Evolutionary conservation across 2,888 invertebrate species (phyloP), one percentile per base, ranked within the genome.

Genomic region (Germaria angustata): DNA sequence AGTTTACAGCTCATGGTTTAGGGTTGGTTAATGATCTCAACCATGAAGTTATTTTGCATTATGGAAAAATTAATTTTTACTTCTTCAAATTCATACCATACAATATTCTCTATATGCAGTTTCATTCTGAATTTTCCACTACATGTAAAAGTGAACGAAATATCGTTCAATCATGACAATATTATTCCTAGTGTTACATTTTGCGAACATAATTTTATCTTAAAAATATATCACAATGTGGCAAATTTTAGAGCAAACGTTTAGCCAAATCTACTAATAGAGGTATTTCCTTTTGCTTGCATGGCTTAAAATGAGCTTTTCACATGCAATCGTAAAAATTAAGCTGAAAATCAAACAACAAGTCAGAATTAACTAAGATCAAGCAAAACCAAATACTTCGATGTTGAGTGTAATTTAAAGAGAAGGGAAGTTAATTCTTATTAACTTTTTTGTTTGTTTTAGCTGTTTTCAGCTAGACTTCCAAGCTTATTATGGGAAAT

Each of bases 261-360:
- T 5, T 24, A 49, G 4, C 5, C 17, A 15, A 55, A 44, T 49
- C 24, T 59, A 39, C 24, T 32, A 36, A 17, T 57, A 57, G 24
- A 34, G 22, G 32, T 53, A 57, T 61, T 71, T 61, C 17, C 44
- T 63, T 69, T 17, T 1, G 3, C 13, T 71, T 34, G 46, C 63
- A 63, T 71, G 69, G 15, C 9, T 39, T 17, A 49, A 65, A 78
- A 71, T 71, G 78, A 15, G 34, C 61, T 66, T 59, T 59, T 17
- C 51, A 41, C 82, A 82, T 82, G 82, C 79, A 53, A 79, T 79
- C 75, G 34, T 71, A 79, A 66, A 66, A 71, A 82, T 79, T 82
- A 82, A 79, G 73, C 65, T 75, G 59, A 68, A 78, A 75, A 53
- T 75, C 36, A 57, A 51, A 66, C 53, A 61, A 34, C 15, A 24